phyloP scores from a whole-genome alignment of 2,888 invertebrate species.

The Eristalis pertinax region DNA sequence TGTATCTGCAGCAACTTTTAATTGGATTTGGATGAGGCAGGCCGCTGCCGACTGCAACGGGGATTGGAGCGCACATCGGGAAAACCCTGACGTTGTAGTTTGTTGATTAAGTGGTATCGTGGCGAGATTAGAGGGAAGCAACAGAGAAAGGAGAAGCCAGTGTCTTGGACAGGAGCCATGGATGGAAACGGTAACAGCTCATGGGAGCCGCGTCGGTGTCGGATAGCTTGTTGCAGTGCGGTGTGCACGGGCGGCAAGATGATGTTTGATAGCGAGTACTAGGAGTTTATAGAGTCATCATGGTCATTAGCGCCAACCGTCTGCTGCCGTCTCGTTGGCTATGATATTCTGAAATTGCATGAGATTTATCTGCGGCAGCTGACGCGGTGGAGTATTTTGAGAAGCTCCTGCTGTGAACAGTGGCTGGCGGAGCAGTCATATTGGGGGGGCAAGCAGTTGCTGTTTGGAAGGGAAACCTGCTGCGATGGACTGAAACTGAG shows the following conservation, averaged over 20 bases:
- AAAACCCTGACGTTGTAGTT: constrained; percentile 51
- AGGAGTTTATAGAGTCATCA: constrained; percentile 62
- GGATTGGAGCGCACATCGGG: constrained; percentile 18
- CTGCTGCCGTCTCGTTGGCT: constrained; percentile 27
- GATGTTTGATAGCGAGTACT: constrained; percentile 55
- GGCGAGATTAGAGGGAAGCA: constrained; percentile 56
- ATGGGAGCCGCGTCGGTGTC: background rate
- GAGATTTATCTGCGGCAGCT: constrained; percentile 53
- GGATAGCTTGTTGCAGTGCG: constrained; percentile 29
- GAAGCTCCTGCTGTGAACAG: background rate
- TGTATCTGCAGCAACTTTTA: constrained; percentile 55
- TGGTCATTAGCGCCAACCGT: constrained; percentile 70
- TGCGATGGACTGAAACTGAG: background rate
- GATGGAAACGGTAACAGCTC: constrained; percentile 63
- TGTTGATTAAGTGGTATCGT: constrained; percentile 71
- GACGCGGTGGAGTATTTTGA: constrained; percentile 23
- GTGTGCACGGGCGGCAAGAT: constrained; percentile 43
- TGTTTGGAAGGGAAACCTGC: background rate
- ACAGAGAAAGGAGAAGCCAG: constrained; percentile 28
- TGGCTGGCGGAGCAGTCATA: background rate
- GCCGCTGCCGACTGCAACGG: background rate
- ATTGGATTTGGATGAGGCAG: constrained; percentile 63
- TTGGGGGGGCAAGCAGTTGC: background rate
- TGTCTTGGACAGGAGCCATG: constrained; percentile 22
- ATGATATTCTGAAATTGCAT: constrained; percentile 53